Evolutionary conservation across 2,113 vertebrate species (phyloP), one percentile per base, ranked within the genome.

Genomic region (Tetrax tetrax): DNA sequence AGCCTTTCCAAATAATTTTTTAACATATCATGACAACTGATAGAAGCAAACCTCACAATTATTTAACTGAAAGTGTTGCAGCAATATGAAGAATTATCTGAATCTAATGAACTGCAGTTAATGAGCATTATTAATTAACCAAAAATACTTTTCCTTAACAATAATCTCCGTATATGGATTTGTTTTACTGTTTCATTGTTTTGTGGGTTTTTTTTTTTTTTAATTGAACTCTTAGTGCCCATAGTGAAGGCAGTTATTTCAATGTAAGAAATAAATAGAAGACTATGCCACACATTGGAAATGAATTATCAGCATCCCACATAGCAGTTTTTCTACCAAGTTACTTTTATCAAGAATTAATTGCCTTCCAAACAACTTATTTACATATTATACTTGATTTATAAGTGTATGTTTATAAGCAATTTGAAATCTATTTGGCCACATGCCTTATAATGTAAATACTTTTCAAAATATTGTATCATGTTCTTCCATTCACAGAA

Each of bases 51-150:
- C 2, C 24, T 93, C 38, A 66, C 71, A 83, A 65, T 77, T 90
- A 50, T 87, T 83, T 64, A 63, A 21, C 27, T 57, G 59, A 50
- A 87, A 82, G 9, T 63, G 12, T 56, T 84, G 53, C 28, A 93
- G 22, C 11, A 54, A 65, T 47, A 76, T 7, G 28, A 89, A 91
- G 41, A 74, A 85, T 72, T 85, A 51, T 45, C 37, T 48, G 5
- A 96, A 84, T 77, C 28, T 60, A 61, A 61, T 64, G 35, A 90
- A 59, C n/a, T 79, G 14, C 27, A 71, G 50, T 68, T 76, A 86
- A 87, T 23, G 50, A 87, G 7, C 10, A 60, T 37, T 90, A 66
- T 25, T 66, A 20, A 87, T 41, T 74, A 82, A 77, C 7, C 1
- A 20, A 82, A 92, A 78, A 31, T 71, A 7, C 38, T 90, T 65